Conservation (phyloP, 1,140 invertebrate genomes). For the Apis florea region DNA sequence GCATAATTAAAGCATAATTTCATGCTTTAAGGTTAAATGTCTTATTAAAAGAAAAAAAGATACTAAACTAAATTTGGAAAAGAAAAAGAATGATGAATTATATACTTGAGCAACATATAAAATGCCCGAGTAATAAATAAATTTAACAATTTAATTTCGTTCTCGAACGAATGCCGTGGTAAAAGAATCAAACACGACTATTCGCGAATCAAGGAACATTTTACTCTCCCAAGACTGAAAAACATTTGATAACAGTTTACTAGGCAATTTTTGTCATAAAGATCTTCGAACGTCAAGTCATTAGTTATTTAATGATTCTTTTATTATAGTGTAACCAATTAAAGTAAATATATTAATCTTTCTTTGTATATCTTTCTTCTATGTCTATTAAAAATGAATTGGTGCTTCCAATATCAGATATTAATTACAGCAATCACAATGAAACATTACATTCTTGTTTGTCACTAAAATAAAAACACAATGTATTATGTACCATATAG, state of each 20-base stretch:
- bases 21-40: neutral
- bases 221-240: constrained; percentile 52
- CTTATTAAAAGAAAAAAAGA: neutral
- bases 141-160: neutral
- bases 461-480: neutral
- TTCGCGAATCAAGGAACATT: constrained; percentile 30
- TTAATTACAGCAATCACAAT: neutral
- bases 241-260: constrained; percentile 52
- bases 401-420: constrained; percentile 44
- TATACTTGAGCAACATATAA: neutral
- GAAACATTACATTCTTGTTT: neutral
- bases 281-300: constrained; percentile 22
- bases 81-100: neutral
- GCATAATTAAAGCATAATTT: neutral
- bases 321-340: constrained; percentile 26
- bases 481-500: neutral
- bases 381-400: constrained; percentile 29
- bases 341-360: neutral
- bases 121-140: neutral
- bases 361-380: constrained; percentile 30
- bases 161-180: neutral
- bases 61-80: neutral
- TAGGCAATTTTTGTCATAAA: constrained; percentile 33
- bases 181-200: constrained; percentile 26
- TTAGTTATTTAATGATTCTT: constrained; percentile 39